Evolutionary conservation across 2,113 vertebrate genomes (phyloP).

Genomic region (Cephalopterus ornatus): DNA sequence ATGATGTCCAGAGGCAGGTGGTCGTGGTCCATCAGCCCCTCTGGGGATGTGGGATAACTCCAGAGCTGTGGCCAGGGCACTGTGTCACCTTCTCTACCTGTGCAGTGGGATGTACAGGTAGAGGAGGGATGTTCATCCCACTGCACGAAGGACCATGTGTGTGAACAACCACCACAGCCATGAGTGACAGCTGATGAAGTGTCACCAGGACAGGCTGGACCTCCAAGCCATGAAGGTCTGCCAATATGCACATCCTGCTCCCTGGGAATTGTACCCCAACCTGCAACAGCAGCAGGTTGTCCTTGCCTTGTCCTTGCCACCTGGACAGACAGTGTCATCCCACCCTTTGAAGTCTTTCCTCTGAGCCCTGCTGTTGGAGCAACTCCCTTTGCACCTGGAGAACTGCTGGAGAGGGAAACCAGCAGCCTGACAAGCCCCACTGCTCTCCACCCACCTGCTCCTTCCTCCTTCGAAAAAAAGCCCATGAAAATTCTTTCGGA

Average conservation of each 20-base stretch:
- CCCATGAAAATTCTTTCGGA: not conserved
- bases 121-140: not conserved
- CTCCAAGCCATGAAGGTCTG: not conserved
- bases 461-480: not conserved
- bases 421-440: not conserved
- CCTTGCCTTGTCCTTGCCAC: not conserved
- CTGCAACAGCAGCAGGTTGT: not conserved
- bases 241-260: not conserved
- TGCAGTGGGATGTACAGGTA: too few relatives aligned
- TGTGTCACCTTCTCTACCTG: not conserved
- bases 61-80: not conserved
- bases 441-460: rapidly evolving
- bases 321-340: not conserved
- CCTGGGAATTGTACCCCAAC: not conserved
- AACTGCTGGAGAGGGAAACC: not conserved
- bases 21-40: rapidly evolving
- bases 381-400: not conserved
- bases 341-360: not conserved
- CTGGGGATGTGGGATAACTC: not conserved
- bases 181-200: not conserved
- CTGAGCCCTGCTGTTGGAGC: not conserved
- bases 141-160: rapidly evolving
- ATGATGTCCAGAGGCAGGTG: rapidly evolving
- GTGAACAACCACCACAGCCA: not conserved
- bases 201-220: not conserved